Evolutionary conservation across 2,113 vertebrate genomes (phyloP).

Genomic region (Asarcornis scutulata): DNA sequence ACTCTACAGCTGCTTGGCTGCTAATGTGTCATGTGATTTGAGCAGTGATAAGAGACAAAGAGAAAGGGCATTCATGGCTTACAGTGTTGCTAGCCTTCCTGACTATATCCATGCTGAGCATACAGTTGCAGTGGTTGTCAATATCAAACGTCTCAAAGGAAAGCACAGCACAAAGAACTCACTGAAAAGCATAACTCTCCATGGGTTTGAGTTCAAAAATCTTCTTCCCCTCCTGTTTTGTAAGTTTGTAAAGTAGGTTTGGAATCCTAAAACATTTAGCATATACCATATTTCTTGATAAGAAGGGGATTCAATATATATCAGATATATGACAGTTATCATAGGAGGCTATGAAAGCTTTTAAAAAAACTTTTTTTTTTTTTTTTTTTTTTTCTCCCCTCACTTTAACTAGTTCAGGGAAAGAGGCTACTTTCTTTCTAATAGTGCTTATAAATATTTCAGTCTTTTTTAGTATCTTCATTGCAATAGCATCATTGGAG

Average conservation of each 20-base stretch:
- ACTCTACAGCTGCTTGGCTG: background rate
- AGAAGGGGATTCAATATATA: background rate
- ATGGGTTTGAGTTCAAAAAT: background rate
- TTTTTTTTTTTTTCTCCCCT: too few relatives aligned
- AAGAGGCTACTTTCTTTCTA: background rate
- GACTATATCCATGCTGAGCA: accelerated
- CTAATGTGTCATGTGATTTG: accelerated
- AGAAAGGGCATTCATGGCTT: background rate
- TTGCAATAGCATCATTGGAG: background rate
- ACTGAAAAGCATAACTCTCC: background rate
- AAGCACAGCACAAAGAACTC: background rate
- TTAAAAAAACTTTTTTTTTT: background rate
- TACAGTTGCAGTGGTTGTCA: accelerated
- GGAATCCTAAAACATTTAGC: background rate
- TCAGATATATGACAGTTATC: background rate
- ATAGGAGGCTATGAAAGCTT: background rate
- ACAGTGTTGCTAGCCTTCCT: background rate
- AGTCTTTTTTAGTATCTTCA: background rate
- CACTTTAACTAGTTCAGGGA: background rate
- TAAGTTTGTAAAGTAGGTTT: background rate
- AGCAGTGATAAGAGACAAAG: background rate
- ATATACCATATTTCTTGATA: background rate
- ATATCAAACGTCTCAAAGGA: background rate
- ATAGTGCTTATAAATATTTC: background rate
- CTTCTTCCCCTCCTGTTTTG: background rate